Base-by-base conservation (phyloP, 2,113 vertebrate species). In the Bos indicus region DNA sequence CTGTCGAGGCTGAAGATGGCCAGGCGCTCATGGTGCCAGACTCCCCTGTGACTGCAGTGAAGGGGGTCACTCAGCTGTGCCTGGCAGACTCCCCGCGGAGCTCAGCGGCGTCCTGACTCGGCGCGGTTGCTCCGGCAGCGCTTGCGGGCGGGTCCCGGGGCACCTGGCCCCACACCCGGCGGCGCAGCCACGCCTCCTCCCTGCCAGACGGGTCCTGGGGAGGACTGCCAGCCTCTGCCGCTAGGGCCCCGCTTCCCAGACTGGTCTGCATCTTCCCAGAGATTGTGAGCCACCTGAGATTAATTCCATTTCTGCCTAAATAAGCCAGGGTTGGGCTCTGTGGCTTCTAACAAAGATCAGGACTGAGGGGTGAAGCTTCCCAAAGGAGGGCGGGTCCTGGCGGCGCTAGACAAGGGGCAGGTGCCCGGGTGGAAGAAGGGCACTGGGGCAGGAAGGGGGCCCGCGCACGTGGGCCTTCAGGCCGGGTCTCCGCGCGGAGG, bases 151-250 rank as follows among this genome's bases (percentile, higher is more conserved):
- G n/a, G 77, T 28, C 21, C 51, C 10, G 1, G 30, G 3, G 5
- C 54, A 14, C 26, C 9, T 30, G 86, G 15, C 23, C 7, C 54
- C 10, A 10, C 5, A 13, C n/a, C 48, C 40, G n/a, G 85, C 2
- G 5, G 6, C 13, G 9, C 1, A 1, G 6, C 30, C 8, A 4
- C 1, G 1, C 6, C 26, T 5, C 25, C 23, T 43, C 91, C 43
- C 33, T 43, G 52, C 62, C 83, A 23, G 54, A 28, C 13, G 26
- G 17, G 51, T 21, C 78, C 40, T 10, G 10, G 56, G 57, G 15
- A 74, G n/a, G 33, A 28, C 46, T 28, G 5, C 54, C 30, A 28
- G 81, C 56, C 60, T 90, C 30, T 23, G 36, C 17, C 1, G 9
- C 74, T 15, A 5, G 19, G n/a, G n/a, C 17, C 51, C 71, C 30